These are phyloP conservation scores for Coptodon rendalli DNA, from an alignment of 2,113 vertebrate species.

Conservation along the genomic window DNA sequence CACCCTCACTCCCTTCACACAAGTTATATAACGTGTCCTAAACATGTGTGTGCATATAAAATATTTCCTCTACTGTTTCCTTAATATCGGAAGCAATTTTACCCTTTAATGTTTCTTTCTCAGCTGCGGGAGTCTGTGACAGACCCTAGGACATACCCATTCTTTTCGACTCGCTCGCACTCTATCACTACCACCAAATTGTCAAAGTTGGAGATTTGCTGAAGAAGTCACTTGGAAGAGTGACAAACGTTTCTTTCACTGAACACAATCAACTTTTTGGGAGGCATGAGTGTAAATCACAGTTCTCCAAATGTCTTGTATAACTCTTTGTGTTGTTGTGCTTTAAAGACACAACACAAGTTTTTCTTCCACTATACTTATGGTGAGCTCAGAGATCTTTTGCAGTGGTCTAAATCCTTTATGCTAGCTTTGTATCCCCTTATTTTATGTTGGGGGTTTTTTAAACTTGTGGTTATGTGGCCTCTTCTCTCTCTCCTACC, in stretches of 20 bases:
- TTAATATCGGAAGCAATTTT: neutral
- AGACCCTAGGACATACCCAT: neutral
- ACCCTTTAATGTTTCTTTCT: neutral
- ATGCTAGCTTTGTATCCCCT: neutral
- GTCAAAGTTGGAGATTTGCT: neutral
- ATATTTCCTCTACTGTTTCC: neutral
- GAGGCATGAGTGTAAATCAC: neutral
- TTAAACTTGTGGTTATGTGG: neutral
- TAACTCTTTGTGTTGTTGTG: neutral
- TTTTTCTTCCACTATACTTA: neutral
- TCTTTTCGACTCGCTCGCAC: neutral
- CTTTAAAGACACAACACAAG: neutral
- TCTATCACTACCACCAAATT: neutral
- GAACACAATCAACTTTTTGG: neutral
- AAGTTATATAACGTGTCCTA: neutral
- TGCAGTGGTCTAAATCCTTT: neutral
- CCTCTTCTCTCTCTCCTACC: neutral
- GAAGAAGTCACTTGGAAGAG: neutral
- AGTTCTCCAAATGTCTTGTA: neutral
- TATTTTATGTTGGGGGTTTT: neutral
- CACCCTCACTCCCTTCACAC: neutral
- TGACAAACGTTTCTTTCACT: fast-evolving
- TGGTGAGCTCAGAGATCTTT: neutral
- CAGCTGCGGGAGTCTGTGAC: neutral
- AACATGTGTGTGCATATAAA: neutral